A percentile compares a stretch with the other conserved stretches of the same genome.
Evolutionary conservation across 2,797 vertebrate genomes (phyloP).

Genomic region (Myripristis murdjan): DNA sequence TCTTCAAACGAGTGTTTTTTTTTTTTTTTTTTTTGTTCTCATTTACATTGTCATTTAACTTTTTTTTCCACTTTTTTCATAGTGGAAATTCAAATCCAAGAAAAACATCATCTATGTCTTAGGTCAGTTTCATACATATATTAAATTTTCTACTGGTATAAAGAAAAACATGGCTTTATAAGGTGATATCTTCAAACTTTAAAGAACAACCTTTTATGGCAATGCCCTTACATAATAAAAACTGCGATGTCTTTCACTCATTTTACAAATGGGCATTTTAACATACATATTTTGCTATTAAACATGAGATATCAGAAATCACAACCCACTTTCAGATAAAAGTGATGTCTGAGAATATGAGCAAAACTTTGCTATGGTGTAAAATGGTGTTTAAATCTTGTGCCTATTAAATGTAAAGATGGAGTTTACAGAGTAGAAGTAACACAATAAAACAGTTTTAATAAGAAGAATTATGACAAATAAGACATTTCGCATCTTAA

Average conservation of each 20-base stretch:
- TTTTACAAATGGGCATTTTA: background rate
- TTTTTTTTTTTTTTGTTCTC: constrained; percentile 31
- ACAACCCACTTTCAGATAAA: too few relatives aligned
- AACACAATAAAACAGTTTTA: background rate
- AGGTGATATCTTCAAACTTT: background rate
- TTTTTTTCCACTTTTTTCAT: constrained; percentile 7
- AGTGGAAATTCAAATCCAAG: constrained; percentile 1
- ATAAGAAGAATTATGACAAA: background rate
- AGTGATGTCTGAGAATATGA: too few relatives aligned
- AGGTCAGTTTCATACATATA: constrained; percentile 5
- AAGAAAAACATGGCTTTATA: background rate
- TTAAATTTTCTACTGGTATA: background rate
- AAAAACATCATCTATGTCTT: background rate
- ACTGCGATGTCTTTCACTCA: background rate
- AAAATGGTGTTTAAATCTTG: background rate
- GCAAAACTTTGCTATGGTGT: background rate
- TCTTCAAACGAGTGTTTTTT: constrained; percentile 48
- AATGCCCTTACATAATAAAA: background rate
- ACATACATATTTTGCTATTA: background rate
- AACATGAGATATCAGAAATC: too few relatives aligned
- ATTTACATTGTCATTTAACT: constrained; percentile 26
- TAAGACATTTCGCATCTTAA: background rate
- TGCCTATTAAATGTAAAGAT: background rate
- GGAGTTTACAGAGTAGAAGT: background rate
- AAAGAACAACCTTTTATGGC: background rate